Percentiles rank a stretch among this genome's conserved stretches.
These are phyloP conservation scores for Idaea dimidiata DNA, from an alignment of 2,888 invertebrate genomes.

Conservation along the genomic window DNA sequence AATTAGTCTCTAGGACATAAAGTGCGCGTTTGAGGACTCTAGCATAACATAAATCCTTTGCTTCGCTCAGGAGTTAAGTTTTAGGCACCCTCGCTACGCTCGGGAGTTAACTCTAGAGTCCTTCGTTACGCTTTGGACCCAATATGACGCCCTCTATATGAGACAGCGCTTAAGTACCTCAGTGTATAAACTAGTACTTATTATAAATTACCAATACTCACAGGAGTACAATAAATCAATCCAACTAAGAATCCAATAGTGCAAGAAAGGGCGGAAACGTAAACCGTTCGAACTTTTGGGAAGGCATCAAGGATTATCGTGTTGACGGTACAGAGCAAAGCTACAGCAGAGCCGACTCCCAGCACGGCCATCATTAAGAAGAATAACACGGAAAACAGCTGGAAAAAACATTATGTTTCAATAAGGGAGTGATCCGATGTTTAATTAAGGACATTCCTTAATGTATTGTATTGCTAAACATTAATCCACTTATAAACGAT, in stretches of 20 bases:
- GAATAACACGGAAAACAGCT: slow-evolving; percentile 84
- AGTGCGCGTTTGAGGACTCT: too few relatives aligned
- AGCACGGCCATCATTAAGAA: slow-evolving; percentile 86
- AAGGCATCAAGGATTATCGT: slow-evolving; percentile 82
- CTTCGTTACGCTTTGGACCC: too few relatives aligned
- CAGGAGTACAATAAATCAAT: slow-evolving; percentile 67
- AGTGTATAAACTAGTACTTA: too few relatives aligned
- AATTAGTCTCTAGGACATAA: too few relatives aligned
- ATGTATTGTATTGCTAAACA: neutral
- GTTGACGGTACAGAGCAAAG: slow-evolving; percentile 80
- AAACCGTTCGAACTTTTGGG: slow-evolving; percentile 72
- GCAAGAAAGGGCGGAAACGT: slow-evolving; percentile 67
- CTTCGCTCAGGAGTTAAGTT: too few relatives aligned
- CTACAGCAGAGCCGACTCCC: slow-evolving; percentile 84
- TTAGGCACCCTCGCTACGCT: too few relatives aligned
- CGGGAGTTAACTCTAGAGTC: too few relatives aligned
- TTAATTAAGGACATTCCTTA: neutral
- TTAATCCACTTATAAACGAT: neutral
- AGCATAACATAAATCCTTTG: too few relatives aligned
- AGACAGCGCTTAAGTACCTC: too few relatives aligned
- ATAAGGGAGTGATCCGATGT: too few relatives aligned
- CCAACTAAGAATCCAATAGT: slow-evolving; percentile 78
- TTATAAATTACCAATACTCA: neutral
- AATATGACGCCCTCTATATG: too few relatives aligned
- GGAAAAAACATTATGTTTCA: slow-evolving; percentile 20